phyloP scores from a whole-genome alignment of 53 echinoderm and acorn worm species.

The Arbacia lixula region DNA sequence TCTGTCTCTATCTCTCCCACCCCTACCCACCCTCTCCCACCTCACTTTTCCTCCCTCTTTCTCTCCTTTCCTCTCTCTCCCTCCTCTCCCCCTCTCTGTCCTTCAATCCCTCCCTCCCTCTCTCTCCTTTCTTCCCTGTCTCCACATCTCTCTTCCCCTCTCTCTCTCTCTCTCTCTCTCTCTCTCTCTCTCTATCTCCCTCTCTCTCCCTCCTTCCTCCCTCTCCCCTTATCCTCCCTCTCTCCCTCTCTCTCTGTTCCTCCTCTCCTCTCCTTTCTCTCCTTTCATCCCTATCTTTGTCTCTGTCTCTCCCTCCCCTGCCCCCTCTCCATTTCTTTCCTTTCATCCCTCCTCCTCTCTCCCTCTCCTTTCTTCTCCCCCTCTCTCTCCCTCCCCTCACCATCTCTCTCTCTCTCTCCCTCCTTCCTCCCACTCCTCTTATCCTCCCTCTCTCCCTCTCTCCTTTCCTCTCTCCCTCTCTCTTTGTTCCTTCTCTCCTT shows the following conservation, averaged over 20 bases:
- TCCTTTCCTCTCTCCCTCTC: not conserved
- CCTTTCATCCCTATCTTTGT: not conserved
- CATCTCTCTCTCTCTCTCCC: not conserved
- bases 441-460: not conserved
- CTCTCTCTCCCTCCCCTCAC: not conserved
- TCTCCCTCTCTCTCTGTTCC: not conserved
- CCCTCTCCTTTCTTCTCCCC: not conserved
- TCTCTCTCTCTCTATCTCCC: not conserved
- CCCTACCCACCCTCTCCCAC: too few species aligned
- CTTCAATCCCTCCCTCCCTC: not conserved
- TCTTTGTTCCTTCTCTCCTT: not conserved
- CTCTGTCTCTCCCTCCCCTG: not conserved
- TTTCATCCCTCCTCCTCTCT: not conserved
- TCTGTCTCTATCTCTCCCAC: too few species aligned
- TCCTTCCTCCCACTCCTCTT: too few species aligned
- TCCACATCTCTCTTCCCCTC: not conserved
- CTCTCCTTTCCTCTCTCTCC: not conserved
- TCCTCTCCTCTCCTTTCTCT: not conserved
- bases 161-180: not conserved
- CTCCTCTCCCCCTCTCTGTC: not conserved
- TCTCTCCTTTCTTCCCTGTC: not conserved
- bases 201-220: constrained; percentile 5
- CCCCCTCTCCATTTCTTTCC: not conserved
- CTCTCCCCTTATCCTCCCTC: too few species aligned
- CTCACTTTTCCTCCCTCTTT: too few species aligned